phyloP scores from a whole-genome alignment of 2,888 invertebrate species.

The Euplexia lucipara region DNA sequence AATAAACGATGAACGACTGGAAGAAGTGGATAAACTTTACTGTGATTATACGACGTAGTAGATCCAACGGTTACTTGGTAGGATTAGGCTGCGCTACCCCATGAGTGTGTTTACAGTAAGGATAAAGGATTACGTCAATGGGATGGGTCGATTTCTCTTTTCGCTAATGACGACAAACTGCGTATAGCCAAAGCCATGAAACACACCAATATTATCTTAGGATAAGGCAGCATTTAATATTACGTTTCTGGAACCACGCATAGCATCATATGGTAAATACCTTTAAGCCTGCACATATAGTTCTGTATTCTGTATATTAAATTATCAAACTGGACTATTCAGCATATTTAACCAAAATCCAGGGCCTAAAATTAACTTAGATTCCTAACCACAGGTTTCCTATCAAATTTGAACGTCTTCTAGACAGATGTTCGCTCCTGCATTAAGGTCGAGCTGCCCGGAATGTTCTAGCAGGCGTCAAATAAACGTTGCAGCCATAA shows the following conservation, averaged over 20 bases:
- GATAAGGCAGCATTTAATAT: slow-evolving; percentile 16
- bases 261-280: neutral
- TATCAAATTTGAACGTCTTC: slow-evolving; percentile 35
- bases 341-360: neutral
- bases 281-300: no score
- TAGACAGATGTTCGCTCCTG: slow-evolving; percentile 43
- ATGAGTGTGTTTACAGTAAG: slow-evolving; percentile 8
- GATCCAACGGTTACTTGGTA: neutral
- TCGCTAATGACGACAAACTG: slow-evolving; percentile 28
- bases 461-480: slow-evolving; percentile 52
- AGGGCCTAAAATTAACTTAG: slow-evolving; percentile 2
- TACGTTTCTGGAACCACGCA: slow-evolving; percentile 1
- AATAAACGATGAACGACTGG: neutral
- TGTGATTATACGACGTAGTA: neutral
- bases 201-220: slow-evolving; percentile 20
- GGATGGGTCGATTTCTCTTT: slow-evolving; percentile 28
- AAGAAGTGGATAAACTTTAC: neutral
- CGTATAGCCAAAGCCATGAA: neutral
- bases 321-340: slow-evolving; percentile 1
- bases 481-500: slow-evolving; percentile 60
- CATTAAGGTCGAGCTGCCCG: slow-evolving; percentile 42
- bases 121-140: slow-evolving; percentile 23
- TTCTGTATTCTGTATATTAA: no score
- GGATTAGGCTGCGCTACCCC: slow-evolving; percentile 1
- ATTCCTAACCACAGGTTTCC: slow-evolving; percentile 7